Evolutionary conservation across 2,888 invertebrate genomes (phyloP).

Genomic region (Ophion ellenae): DNA sequence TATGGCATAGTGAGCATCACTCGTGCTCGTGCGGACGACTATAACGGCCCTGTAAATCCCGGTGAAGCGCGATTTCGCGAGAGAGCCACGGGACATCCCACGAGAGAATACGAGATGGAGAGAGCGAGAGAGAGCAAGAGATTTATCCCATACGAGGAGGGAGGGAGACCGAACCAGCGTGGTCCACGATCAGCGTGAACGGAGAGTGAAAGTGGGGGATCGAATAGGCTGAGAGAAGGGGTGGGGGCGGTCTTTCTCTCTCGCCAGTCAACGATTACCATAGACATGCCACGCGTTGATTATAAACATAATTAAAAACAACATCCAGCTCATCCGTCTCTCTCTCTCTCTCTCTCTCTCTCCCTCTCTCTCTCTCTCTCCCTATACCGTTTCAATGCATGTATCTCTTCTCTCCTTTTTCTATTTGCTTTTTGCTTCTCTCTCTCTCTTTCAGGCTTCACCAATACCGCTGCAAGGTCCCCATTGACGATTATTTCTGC

Average conservation of each 20-base stretch:
- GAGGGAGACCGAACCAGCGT: constrained; percentile 9
- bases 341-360: constrained; percentile 67
- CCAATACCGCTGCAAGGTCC: constrained; percentile 1
- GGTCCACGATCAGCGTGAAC: constrained; percentile 42
- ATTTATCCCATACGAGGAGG: constrained; percentile 7
- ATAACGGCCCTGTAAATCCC: constrained; percentile 63
- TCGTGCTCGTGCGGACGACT: constrained; percentile 47
- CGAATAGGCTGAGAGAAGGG: constrained; percentile 68
- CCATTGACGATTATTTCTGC: constrained; percentile 24
- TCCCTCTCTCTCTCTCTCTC: constrained; percentile 64
- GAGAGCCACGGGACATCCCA: constrained; percentile 54
- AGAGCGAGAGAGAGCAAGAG: neutral
- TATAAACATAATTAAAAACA: constrained; percentile 84
- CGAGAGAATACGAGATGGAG: constrained; percentile 36
- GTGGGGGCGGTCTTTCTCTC: constrained; percentile 33
- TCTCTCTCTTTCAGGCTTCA: constrained; percentile 21
- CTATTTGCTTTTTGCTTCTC: constrained; percentile 30
- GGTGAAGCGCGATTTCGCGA: constrained; percentile 56
- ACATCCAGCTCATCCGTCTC: constrained; percentile 73
- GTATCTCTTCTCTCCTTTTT: constrained; percentile 70
- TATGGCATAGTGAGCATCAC: constrained; percentile 19
- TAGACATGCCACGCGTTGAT: constrained; percentile 82
- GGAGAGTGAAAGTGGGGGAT: constrained; percentile 60
- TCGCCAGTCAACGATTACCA: constrained; percentile 76
- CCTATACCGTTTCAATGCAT: constrained; percentile 76